Base-by-base conservation (phyloP, 2,888 invertebrate genomes). In the Nycteola revayana region DNA sequence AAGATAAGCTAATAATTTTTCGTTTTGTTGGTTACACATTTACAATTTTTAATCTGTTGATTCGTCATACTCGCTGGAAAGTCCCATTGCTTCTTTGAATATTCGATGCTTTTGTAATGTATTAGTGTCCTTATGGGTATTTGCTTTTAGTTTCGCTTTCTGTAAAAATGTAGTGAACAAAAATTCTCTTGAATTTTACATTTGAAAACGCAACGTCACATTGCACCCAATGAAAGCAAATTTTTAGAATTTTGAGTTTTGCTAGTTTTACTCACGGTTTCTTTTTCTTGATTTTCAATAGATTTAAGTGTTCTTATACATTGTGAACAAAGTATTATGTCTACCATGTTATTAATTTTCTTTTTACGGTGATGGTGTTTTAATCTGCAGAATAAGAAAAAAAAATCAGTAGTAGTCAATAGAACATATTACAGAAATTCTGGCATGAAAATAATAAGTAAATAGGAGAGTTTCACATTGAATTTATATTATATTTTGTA, bases 351-450 rank as follows among this genome's bases (percentile, higher is more conserved):
- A 39, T 87, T 88, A 11, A 88, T 55, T 0, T 83, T 86, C 58
- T 85, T 86, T 61, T 87, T 88, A 20, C 87, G 75, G 41, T 86
- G 88, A 36, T 84, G 77, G 41, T 87, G 85, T 55, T 83, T 87
- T 40, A 88, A 66, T 39, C 88, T 88, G 58, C 8, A 43, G 51
- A 33, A 9, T 25, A 31, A 33, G 1, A n/a, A 21, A n/a, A n/a
- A n/a, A n/a, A n/a, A n/a, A n/a, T n/a, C n/a, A n/a, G n/a, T n/a
- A n/a, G n/a, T n/a, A n/a, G n/a, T n/a, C n/a, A n/a, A n/a, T n/a
- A n/a, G n/a, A n/a, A n/a, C n/a, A n/a, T n/a, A n/a, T n/a, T n/a
- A n/a, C n/a, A n/a, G n/a, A n/a, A n/a, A n/a, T n/a, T n/a, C n/a
- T n/a, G n/a, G n/a, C n/a, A n/a, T n/a, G n/a, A n/a, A n/a, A n/a